phyloP scores from a whole-genome alignment of 2,113 vertebrate species.

The Pterocles gutturalis region DNA sequence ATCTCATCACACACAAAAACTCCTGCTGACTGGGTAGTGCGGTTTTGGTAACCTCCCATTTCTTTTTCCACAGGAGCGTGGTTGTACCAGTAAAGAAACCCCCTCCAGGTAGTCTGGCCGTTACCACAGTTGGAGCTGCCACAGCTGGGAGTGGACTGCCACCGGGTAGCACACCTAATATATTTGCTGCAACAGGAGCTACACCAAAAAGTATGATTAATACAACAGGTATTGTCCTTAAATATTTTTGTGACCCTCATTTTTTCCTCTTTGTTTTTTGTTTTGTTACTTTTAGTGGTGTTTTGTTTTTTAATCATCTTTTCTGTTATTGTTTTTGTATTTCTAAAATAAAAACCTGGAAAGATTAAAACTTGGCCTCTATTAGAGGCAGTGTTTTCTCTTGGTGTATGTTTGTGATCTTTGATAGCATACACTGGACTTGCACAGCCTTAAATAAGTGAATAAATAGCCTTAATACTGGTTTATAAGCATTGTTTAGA shows the following conservation, averaged over 20 bases:
- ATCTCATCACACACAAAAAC: background rate
- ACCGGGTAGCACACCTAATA: slow-evolving; percentile 87
- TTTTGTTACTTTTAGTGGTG: background rate
- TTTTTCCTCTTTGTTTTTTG: slow-evolving; percentile 63
- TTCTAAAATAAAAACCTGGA: background rate
- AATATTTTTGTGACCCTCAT: slow-evolving; percentile 80
- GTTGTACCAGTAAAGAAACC: slow-evolving; percentile 95
- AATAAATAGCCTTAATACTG: background rate
- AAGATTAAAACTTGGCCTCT: background rate
- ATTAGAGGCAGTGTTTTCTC: background rate
- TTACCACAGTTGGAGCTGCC: slow-evolving; percentile 87
- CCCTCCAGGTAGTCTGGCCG: slow-evolving; percentile 85
- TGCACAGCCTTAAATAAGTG: background rate
- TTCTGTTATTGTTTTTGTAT: background rate
- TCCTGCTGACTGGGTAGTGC: background rate
- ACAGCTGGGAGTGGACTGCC: slow-evolving; percentile 81
- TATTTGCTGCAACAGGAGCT: slow-evolving; percentile 89
- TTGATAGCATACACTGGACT: background rate
- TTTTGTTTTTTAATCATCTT: slow-evolving; percentile 48
- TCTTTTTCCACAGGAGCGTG: slow-evolving; percentile 84
- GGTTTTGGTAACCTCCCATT: background rate
- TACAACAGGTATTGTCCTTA: slow-evolving; percentile 89
- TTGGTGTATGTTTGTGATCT: background rate
- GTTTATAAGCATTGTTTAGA: background rate
- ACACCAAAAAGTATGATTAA: slow-evolving; percentile 99